Evolutionary conservation across 2,888 invertebrate species (phyloP), one percentile per base, ranked within the genome.

Genomic region (Troides oblongomaculatus): DNA sequence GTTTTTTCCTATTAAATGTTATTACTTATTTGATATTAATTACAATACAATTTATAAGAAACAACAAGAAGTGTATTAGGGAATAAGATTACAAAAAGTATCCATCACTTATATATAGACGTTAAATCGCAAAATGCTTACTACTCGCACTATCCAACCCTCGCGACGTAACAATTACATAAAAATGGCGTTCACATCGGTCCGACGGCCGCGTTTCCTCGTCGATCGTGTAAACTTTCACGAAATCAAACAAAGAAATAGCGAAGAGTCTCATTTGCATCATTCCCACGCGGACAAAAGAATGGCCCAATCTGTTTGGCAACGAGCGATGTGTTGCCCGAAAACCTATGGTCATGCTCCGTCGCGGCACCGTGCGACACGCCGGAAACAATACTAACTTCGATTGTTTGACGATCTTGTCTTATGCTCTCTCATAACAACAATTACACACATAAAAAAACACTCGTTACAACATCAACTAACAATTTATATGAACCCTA

Each of bases 241-340:
- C 92, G 90, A 92, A 90, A 92, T 92, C 92, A 92, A 92, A 92
- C 92, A 92, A 92, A 92, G 92, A 92, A 90, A 91, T 90, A 90
- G 90, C 87, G 88, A 89, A 87, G 85, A 81, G 81, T 84, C 89
- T 91, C 91, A 92, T 92, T 92, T 92, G 88, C 92, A 92, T 92
- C 86, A 83, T 91, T 92, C 92, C 90, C 92, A 92, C 89, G 88
- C 88, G 89, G 89, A 92, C 91, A 92, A 92, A 85, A 89, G 91
- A 91, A 90, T 90, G 89, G 87, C 87, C 90, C 88, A 89, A 90
- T 90, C 89, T 81, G 87, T 90, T 89, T 90, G 89, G 89, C 90
- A 89, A 89, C 86, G 85, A 86, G 85, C 86, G 86, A 89, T 89
- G 88, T 88, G 88, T 89, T 88, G 84, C 85, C 85, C 84, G 84